Evolutionary conservation across 1,140 invertebrate species (phyloP), one percentile per base, ranked within the genome.

Genomic region (Cryptotermes secundus): DNA sequence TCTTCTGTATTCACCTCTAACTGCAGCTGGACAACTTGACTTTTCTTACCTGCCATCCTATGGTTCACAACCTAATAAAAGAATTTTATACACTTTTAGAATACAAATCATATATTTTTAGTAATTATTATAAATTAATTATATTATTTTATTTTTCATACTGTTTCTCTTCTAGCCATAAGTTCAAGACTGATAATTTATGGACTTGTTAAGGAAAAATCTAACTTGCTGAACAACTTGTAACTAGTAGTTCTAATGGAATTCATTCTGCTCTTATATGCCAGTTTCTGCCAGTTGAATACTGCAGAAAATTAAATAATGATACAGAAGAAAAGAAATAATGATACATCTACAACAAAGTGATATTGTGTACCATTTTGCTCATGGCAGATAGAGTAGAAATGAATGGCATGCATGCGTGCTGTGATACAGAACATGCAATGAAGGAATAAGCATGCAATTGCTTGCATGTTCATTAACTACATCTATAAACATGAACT

Each of bases 1-100:
- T 97, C 96, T 86, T 97, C 95, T n/a, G 91, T 95, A 85, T 91
- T 91, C n/a, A 96, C 91, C 88, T 97, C 96, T 9, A 93, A 92
- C 89, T 97, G 96, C 22, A 97, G 90, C 86, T 95, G 94, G 42
- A 95, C 92, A 82, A 94, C 93, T 72, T 91, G 92, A 42, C 93
- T 93, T 88, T 96, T 96, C 89, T 96, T 96, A 89, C 91, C 92
- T 85, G 93, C 91, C 91, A 91, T 92, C 85, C 86, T 89, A n/a
- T 87, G 85, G 36, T 85, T 85, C 12, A 24, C 34, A 72, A 59
- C 80, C 34, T 42, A 16, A 80, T 34, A 80, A 19, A 34, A 16
- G 34, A 31, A 80, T 36, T 36, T 0, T 24, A 31, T 80, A 38
- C n/a, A n/a, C n/a, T n/a, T n/a, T 35, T 80, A 79, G 79, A 9